Conservation (phyloP, 2,888 invertebrate species). For the Agrochola macilenta region DNA sequence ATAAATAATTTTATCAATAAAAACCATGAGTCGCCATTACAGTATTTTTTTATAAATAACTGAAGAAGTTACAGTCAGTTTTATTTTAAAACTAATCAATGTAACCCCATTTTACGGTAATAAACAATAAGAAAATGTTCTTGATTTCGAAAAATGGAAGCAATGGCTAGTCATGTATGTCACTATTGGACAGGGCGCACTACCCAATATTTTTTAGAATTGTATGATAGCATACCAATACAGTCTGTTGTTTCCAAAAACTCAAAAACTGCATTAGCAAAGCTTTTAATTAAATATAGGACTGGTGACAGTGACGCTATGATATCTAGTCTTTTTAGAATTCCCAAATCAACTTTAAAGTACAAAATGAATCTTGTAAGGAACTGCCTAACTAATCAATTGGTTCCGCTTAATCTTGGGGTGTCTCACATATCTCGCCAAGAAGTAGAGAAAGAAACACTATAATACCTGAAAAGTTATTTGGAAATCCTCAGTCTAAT, state of each 20-base stretch:
- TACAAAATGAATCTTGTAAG: conserved; percentile 1
- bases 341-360: not conserved
- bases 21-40: conserved; percentile 15
- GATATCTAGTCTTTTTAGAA: not conserved
- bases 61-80: conserved; percentile 12
- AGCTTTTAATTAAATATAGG: conserved; percentile 12
- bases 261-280: conserved; percentile 5
- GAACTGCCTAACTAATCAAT: conserved; percentile 1
- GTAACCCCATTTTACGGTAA: conserved; percentile 9
- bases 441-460: not conserved
- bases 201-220: not conserved
- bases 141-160: conserved; percentile 2
- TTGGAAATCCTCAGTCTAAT: not conserved
- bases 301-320: conserved; percentile 4
- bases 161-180: not conserved
- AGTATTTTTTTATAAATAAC: conserved; percentile 8
- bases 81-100: conserved; percentile 14
- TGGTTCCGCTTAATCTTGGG: not conserved
- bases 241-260: conserved; percentile 5
- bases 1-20: conserved; percentile 1
- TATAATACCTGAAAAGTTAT: not conserved
- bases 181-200: conserved; percentile 15
- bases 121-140: not conserved
- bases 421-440: not conserved
- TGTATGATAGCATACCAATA: conserved; percentile 11